Evolutionary conservation across 2,113 vertebrate genomes (phyloP).

Genomic region (Scopus umbretta): DNA sequence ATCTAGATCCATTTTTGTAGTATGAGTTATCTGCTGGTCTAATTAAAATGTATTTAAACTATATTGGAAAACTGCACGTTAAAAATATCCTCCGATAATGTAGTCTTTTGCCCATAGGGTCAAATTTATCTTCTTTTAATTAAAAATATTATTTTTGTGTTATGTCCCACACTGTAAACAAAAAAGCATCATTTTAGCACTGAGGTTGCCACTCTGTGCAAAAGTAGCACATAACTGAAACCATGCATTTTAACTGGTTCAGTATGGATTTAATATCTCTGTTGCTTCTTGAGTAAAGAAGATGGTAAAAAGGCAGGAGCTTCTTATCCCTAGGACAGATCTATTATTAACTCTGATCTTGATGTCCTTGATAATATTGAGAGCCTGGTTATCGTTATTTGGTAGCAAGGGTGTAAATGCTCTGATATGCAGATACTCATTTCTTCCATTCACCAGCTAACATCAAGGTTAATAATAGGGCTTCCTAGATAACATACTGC

Average conservation of each 20-base stretch:
- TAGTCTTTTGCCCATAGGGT: not conserved
- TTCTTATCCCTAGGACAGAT: not conserved
- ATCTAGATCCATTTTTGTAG: not conserved
- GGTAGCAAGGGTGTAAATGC: not conserved
- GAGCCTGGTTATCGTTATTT: not conserved
- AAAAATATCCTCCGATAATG: not conserved
- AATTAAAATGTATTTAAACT: not conserved
- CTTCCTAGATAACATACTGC: not conserved
- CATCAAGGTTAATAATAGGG: not conserved
- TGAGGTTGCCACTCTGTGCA: not conserved
- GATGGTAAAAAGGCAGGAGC: not conserved
- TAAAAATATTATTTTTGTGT: not conserved
- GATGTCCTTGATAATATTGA: not conserved
- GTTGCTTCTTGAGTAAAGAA: not conserved
- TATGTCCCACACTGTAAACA: not conserved
- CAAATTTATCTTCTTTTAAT: not conserved
- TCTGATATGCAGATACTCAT: not conserved
- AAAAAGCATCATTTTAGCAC: not conserved
- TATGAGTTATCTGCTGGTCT: not conserved
- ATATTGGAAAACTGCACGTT: not conserved
- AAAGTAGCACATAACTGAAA: not conserved
- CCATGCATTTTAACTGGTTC: not conserved
- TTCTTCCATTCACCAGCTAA: not conserved
- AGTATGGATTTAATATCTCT: not conserved
- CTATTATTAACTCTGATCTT: constrained; percentile 10